Base-by-base conservation (phyloP, 2,888 invertebrate genomes). In the Beris morrisii region DNA sequence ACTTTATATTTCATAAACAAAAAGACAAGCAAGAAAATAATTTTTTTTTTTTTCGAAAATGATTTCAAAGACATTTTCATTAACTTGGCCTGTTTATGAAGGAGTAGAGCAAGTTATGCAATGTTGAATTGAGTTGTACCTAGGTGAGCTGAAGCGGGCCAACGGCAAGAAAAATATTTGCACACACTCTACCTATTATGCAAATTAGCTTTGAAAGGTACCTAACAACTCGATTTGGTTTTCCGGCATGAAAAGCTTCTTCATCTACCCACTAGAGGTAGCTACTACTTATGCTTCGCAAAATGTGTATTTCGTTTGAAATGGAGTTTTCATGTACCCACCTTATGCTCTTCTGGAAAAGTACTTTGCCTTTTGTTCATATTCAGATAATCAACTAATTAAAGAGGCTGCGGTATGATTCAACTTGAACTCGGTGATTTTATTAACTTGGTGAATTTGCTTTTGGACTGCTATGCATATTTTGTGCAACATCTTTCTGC, bases 131-230 rank as follows among this genome's bases (percentile, higher is more conserved):
- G 38, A 38, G 38, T 38, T 38, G 38, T 38, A 9, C 38, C 9
- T 5, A 7, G 38, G 9, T 30, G 15, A 1, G 52, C 28, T 52
- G 52, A 52, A 52, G 15, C 15, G 22, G 22, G 31, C 31, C 31
- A 11, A 13, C 4, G 13, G 55, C 55, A 55, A 38, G 44, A 57
- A 57, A 43, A 57, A 57, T 57, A 57, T 57, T 57, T 57, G 57
- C 57, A 43, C 57, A 57, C 57, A 57, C 44, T 44, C 45, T 43
- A 22, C 15, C 45, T 38, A 57, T 57, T 57, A 57, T 57, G 57
- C 57, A 57, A 57, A 57, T 57, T 44, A 57, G 57, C 43, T 45
- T 22, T 43, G 57, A 45, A 57, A 38, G 9, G 7, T 13, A 31
- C 22, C 5, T 57, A 57, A 57, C 44, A 57, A 57, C 57, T 57